These are phyloP conservation scores for Polymixis flavicincta DNA, from an alignment of 2,888 invertebrate species.

Conservation along the genomic window DNA sequence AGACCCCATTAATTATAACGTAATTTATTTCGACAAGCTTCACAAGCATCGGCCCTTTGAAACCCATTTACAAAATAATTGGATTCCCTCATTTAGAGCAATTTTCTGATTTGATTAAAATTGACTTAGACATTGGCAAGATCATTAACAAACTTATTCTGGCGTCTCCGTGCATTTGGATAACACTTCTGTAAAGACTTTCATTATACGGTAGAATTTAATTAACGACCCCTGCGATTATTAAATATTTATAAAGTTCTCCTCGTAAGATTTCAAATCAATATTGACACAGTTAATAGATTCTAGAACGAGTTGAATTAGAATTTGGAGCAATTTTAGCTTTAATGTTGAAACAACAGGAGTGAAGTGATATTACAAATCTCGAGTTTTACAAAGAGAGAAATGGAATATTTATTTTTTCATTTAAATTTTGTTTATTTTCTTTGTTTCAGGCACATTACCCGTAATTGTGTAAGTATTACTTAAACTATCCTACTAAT, in stretches of 20 bases:
- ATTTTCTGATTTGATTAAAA: slow-evolving; percentile 76
- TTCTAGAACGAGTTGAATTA: slow-evolving; percentile 37
- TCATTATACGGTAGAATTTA: slow-evolving; percentile 64
- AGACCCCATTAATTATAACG: slow-evolving; percentile 64
- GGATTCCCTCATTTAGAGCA: slow-evolving; percentile 75
- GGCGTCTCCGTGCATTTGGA: slow-evolving; percentile 64
- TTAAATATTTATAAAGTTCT: slow-evolving; percentile 62
- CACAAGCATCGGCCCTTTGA: slow-evolving; percentile 70
- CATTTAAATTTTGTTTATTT: too few relatives aligned
- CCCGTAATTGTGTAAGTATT: too few relatives aligned
- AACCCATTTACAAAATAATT: slow-evolving; percentile 80
- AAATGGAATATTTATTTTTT: background rate
- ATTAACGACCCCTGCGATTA: slow-evolving; percentile 59
- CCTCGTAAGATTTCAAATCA: slow-evolving; percentile 43
- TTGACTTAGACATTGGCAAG: slow-evolving; percentile 70
- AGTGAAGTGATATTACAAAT: slow-evolving; percentile 33
- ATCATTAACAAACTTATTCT: slow-evolving; percentile 69
- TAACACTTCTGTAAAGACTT: slow-evolving; percentile 66
- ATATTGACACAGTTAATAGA: slow-evolving; percentile 50
- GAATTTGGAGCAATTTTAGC: slow-evolving; percentile 37
- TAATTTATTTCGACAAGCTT: slow-evolving; percentile 69
- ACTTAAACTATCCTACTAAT: too few relatives aligned
- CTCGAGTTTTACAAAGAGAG: slow-evolving; percentile 27
- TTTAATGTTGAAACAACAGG: slow-evolving; percentile 11
- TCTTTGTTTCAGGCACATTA: too few relatives aligned